Base-by-base conservation (phyloP, 1,140 invertebrate species). In the Leptinotarsa undecemlineata region DNA sequence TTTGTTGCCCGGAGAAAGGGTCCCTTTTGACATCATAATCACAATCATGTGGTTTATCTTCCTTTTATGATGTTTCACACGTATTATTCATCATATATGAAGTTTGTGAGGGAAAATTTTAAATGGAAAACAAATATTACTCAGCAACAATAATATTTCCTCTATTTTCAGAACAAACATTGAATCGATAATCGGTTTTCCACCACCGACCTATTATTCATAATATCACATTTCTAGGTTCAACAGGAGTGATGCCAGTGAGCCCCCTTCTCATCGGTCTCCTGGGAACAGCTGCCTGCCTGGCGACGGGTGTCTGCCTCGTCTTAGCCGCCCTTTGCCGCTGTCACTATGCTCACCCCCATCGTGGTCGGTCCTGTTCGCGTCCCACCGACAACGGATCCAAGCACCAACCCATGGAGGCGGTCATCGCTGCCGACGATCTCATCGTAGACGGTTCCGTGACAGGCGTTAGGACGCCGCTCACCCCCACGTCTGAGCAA, bases 251-350 rank as follows among this genome's bases (percentile, higher is more conserved):
- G 14, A 87, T 92, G 74, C 89, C 91, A 42, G 86, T 94, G 76
- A 93, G 90, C 74, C 92, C 92, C 11, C 86, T 94, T 64, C 86
- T 94, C 64, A 88, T 92, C 17, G 92, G 91, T 0, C 85, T 94
- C 77, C 90, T 92, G 72, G 90, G 91, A 8, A 91, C 90, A 77
- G 92, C 91, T 19, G 91, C 90, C 2, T 84, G 92, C 47, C 86
- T 94, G 69, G 90, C 91, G 21, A 88, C 91, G 42, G 88, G 91
- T 14, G 91, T 92, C 17, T 92, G 91, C 83, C 90, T 91, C 47
- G 90, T 93, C 15, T 82, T 92, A 61, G 91, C 88, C 8, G 91
- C 92, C 47, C 84, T 94, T 64, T 93, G 83, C 63, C 75, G 81
- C 63, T 76, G 83, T 26, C 82, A 85, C 74, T 84, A 84, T 67